These are phyloP conservation scores for Drosophila grimshawi DNA, from an alignment of 1,140 invertebrate genomes.

Conservation along the genomic window DNA sequence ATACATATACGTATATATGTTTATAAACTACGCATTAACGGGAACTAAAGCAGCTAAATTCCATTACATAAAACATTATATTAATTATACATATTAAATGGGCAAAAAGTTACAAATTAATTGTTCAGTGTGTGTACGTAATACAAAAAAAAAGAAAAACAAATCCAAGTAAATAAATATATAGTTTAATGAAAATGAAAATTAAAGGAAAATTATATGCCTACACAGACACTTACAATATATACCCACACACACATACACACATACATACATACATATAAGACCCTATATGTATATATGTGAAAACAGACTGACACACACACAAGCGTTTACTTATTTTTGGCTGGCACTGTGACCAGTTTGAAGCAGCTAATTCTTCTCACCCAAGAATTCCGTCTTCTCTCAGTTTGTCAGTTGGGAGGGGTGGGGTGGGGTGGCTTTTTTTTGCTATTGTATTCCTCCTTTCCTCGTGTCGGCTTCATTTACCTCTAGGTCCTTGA, in stretches of 20 bases:
- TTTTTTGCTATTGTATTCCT: neutral
- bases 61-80: slow-evolving; percentile 20
- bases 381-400: neutral
- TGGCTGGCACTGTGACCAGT: slow-evolving; percentile 25
- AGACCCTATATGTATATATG: slow-evolving; percentile 12
- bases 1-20: neutral
- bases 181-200: slow-evolving; percentile 25
- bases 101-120: slow-evolving; percentile 35
- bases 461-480: neutral
- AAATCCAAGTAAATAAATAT: slow-evolving; percentile 25
- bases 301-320: slow-evolving; percentile 50
- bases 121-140: slow-evolving; percentile 37
- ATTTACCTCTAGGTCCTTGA: too few species aligned
- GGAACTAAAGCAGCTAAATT: slow-evolving; percentile 28
- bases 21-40: slow-evolving; percentile 5
- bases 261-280: slow-evolving; percentile 13
- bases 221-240: slow-evolving; percentile 13
- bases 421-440: neutral
- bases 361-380: neutral
- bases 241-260: slow-evolving; percentile 16
- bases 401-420: neutral
- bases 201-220: slow-evolving; percentile 29
- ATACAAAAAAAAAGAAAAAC: slow-evolving; percentile 18
- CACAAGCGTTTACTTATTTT: slow-evolving; percentile 25
- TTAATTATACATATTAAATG: slow-evolving; percentile 26